These are phyloP conservation scores for Heliangelus exortis DNA, from an alignment of 2,797 vertebrate species.

Conservation along the genomic window DNA sequence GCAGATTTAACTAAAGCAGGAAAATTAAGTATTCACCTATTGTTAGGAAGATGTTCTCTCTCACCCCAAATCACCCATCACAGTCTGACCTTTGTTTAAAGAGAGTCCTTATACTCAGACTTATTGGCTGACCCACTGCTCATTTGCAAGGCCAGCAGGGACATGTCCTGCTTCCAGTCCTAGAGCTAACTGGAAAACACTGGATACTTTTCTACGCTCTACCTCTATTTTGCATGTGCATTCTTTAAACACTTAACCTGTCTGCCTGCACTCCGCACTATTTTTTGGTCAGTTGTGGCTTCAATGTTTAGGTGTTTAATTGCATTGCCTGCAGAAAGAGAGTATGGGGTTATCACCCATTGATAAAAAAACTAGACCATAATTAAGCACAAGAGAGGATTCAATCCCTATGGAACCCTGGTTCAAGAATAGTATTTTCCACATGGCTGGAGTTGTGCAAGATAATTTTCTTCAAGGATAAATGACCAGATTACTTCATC, in stretches of 20 bases:
- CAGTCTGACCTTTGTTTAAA: neutral
- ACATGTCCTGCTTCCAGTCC: too few species aligned
- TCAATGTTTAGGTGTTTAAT: neutral
- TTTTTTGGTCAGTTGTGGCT: neutral
- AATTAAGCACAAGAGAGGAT: neutral
- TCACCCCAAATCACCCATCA: neutral
- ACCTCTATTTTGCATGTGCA: neutral
- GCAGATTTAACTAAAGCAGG: neutral
- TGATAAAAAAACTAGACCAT: neutral
- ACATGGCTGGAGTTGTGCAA: neutral
- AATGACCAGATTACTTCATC: neutral
- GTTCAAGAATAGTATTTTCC: neutral
- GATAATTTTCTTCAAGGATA: neutral
- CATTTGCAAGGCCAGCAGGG: neutral
- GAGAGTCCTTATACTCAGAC: too few species aligned
- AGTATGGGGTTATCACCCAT: neutral
- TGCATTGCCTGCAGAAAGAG: neutral
- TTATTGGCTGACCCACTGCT: neutral
- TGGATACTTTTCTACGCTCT: neutral
- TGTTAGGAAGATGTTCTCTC: neutral
- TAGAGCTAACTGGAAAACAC: neutral
- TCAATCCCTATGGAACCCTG: neutral
- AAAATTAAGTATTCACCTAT: neutral
- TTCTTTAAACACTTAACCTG: neutral
- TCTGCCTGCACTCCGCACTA: neutral